These are phyloP conservation scores for Liasis olivaceus DNA, from an alignment of 2,797 vertebrate genomes.

Conservation along the genomic window DNA sequence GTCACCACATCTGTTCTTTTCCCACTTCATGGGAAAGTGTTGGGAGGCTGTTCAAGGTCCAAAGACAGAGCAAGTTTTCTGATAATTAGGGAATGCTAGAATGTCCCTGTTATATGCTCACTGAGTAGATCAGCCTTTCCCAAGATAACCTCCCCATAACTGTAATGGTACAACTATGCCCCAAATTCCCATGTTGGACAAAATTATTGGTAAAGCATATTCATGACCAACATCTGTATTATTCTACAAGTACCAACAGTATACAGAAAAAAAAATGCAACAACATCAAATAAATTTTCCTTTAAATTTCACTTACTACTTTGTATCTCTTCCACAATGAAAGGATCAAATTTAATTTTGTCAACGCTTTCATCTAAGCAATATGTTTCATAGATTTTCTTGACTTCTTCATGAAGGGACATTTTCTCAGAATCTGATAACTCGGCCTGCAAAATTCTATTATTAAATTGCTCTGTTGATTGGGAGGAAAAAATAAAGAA, in stretches of 20 bases:
- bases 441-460: conserved; percentile 90
- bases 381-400: conserved; percentile 90
- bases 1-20: not conserved
- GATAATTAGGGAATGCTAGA: not conserved
- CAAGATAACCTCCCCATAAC: not conserved
- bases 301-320: conserved; percentile 79
- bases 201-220: not conserved
- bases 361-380: conserved; percentile 94
- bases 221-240: not conserved
- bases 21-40: not conserved
- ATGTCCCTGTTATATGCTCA: not conserved
- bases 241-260: not conserved
- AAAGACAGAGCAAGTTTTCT: not conserved
- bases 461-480: conserved; percentile 92
- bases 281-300: not conserved
- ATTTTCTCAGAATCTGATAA: conserved; percentile 85
- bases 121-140: not conserved
- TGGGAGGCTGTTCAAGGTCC: not conserved
- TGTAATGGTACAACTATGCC: not conserved
- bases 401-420: conserved; percentile 86
- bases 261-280: not conserved
- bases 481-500: conserved; percentile 30
- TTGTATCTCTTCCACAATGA: conserved; percentile 90
- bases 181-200: not conserved
- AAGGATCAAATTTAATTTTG: conserved; percentile 91